Base-by-base conservation (phyloP, 35 echinoderm and acorn worm species). In the Hemicentrotus pulcherrimus region DNA sequence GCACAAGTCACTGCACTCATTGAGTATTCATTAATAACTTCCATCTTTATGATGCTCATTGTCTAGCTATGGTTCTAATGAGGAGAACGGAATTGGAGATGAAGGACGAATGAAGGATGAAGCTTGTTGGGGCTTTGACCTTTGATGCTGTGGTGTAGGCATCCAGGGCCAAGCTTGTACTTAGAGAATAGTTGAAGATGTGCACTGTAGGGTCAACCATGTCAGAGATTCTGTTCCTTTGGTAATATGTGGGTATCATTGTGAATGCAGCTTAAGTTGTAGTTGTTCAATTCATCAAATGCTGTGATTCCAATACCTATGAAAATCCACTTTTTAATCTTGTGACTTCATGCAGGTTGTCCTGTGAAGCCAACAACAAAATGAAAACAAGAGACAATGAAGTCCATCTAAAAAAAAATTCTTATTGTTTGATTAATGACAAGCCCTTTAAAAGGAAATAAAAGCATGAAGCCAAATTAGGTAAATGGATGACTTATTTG, bases 41-140 rank as follows among this genome's bases (percentile, higher is more conserved):
- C 65, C 65, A 78, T 78, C 65, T 78, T 78, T 78, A 78, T 78
- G 28, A 78, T 78, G 24, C 24, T 22, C 65, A 78, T 78, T 78
- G 65, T 78, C 65, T 78, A 78, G 65, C 65, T 78, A n/a, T 78
- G 65, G 65, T 78, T 78, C 19, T 78, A 78, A 78, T 78, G 65
- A 78, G 65, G 65, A 78, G 65, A 78, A 8, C 19, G 28, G 22
- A 78, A 78, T 78, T 22, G 28, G 65, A n/a, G 65, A 78, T 78
- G 65, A 78, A 22, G 28, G 19, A 78, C 7, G 65, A 78, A 28
- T n/a, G 65, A 78, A 78, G 65, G 65, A 78, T 22, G 19, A 78
- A 78, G 65, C 65, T 78, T 78, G 65, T 78, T 78, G 65, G 65
- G 65, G 65, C 65, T 78, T 78, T 78, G 65, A 78, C 65, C 65